Evolutionary conservation across 2,113 vertebrate species (phyloP), one percentile per base, ranked within the genome.

Genomic region (Prionailurus viverrinus): DNA sequence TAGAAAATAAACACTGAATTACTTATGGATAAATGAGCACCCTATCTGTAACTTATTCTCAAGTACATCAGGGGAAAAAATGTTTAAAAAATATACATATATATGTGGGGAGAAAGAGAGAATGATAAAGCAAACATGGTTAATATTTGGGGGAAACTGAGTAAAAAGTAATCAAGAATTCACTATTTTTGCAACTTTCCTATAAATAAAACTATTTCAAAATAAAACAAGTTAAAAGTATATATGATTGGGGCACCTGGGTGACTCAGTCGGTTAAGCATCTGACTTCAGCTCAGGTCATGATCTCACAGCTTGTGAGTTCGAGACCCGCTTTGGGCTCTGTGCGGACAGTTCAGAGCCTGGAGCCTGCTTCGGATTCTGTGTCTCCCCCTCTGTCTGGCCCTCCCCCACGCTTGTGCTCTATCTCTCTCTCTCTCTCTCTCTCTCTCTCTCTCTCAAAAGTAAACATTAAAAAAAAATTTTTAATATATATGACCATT

Each of bases 181-280:
- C 55, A 74, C 53, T 53, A 61, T 8, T 88, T 82, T 88, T 88
- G 41, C 1, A 45, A 93, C n/a, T 76, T 58, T 65, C 55, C 31
- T 93, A 31, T 73, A 45, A 58, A 74, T 82, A 45, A 88, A 55
- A 55, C 83, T 18, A 74, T 36, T 92, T 88, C 41, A 88, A 69
- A 92, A 86, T 58, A 76, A 55, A 86, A 78, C 41, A 61, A 81
- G 66, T 65, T 81, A 88, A 88, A 79, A 55, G 66, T 41, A 78
- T 55, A 19, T 2, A 79, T 51, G 76, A 51, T 79, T 61, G 27
- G 39, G 73, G 41, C 7, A 0, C 41, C 74, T 78, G 41, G 74
- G 41, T 48, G 41, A 27, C 74, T 76, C 27, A 31, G 41, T 48
- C 1, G 14, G 16, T 48, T 48, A 41, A 48, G 41, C 15, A 2